phyloP scores from a whole-genome alignment of 1,140 invertebrate species.

The Trichonephila clavipes region DNA sequence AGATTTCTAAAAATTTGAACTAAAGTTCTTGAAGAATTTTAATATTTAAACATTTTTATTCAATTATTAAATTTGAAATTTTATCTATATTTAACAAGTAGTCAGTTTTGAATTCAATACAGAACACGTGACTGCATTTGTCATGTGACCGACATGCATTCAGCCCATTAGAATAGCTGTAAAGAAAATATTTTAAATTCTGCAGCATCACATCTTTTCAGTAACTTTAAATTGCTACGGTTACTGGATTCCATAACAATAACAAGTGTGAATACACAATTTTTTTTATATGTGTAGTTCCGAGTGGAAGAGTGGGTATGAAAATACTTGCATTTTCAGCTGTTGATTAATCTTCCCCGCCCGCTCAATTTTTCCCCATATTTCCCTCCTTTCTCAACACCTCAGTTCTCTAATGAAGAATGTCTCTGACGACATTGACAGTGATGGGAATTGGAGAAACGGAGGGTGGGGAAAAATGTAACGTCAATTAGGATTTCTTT shows the following conservation, averaged over 20 bases:
- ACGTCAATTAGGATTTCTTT: constrained; percentile 62
- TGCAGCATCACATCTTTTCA: neutral
- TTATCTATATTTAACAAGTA: too few species aligned
- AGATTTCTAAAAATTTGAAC: too few species aligned
- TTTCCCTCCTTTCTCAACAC: neutral
- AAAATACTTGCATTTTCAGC: neutral
- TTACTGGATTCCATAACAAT: neutral
- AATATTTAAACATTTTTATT: too few species aligned
- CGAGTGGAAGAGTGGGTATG: neutral
- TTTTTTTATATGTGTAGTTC: neutral
- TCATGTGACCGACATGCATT: too few species aligned
- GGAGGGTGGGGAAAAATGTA: neutral
- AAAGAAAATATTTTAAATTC: neutral
- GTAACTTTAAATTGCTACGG: neutral
- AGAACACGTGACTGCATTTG: too few species aligned
- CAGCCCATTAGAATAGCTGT: too few species aligned
- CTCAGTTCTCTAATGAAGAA: neutral
- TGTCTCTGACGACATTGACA: neutral
- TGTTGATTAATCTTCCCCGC: neutral
- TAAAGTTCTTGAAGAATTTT: too few species aligned
- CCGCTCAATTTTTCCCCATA: neutral
- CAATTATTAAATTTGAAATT: too few species aligned
- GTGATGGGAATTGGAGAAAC: neutral
- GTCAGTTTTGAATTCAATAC: too few species aligned
- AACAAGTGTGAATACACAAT: neutral